Evolutionary conservation across 2,113 vertebrate genomes (phyloP).

Genomic region (Suncus etruscus): DNA sequence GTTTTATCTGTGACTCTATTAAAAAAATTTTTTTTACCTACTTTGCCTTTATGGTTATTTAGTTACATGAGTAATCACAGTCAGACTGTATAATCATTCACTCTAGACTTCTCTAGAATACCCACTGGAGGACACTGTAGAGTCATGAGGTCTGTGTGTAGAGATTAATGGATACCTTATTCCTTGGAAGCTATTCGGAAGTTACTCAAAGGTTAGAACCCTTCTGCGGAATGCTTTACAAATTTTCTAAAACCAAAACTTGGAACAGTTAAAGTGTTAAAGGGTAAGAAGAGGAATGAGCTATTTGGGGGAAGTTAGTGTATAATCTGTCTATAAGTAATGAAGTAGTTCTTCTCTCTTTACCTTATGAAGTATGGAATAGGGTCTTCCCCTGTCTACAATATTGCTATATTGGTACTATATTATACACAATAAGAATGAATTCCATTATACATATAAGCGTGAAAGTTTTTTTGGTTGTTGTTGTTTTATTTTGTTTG

Average conservation of each 20-base stretch:
- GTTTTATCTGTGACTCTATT: slow-evolving; percentile 21
- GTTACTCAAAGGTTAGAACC: neutral
- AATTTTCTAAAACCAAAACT: slow-evolving; percentile 20
- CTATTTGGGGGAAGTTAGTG: neutral
- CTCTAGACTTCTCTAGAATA: slow-evolving; percentile 27
- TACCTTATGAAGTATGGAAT: neutral
- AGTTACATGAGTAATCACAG: neutral
- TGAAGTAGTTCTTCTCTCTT: neutral
- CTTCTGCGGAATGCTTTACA: neutral
- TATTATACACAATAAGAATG: neutral
- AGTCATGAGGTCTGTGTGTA: neutral
- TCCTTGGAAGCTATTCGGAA: neutral
- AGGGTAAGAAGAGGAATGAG: neutral
- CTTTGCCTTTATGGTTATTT: slow-evolving; percentile 5
- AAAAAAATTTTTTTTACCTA: neutral
- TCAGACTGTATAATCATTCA: neutral
- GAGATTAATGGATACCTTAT: neutral
- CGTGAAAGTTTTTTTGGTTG: no score
- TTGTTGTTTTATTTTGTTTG: no score
- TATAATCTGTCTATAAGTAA: neutral
- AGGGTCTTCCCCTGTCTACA: neutral
- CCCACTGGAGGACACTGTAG: neutral
- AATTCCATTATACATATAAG: neutral
- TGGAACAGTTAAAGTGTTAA: neutral
- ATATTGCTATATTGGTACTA: neutral